phyloP scores from a whole-genome alignment of 2,113 vertebrate species.

The Danio rerio region DNA sequence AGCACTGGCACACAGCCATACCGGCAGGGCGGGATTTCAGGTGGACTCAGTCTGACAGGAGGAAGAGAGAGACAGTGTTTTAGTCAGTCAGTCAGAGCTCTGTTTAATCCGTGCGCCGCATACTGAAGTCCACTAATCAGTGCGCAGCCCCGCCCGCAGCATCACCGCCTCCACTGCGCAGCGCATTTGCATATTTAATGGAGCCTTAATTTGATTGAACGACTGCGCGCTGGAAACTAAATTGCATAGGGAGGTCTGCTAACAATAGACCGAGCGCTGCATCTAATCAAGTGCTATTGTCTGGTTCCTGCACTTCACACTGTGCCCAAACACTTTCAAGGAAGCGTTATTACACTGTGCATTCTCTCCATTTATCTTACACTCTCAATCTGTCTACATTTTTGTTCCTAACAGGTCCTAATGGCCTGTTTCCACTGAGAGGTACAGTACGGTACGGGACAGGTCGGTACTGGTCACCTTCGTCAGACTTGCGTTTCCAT shows the following conservation, averaged over 20 bases:
- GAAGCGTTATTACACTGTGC: no score
- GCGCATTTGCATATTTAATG: conserved; percentile 96
- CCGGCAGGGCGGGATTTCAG: conserved; percentile 90
- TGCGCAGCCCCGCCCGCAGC: conserved; percentile 58
- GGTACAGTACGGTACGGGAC: no score
- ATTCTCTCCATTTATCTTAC: no score
- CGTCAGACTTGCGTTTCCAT: no score
- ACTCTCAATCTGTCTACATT: no score
- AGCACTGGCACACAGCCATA: conserved; percentile 95
- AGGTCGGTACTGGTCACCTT: no score
- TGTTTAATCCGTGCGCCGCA: conserved; percentile 79
- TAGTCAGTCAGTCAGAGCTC: no score
- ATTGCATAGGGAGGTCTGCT: conserved; percentile 57
- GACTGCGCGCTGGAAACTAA: conserved; percentile 58
- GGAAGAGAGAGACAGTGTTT: no score
- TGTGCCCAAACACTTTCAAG: no score
- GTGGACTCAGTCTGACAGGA: conserved; percentile 37
- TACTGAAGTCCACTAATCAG: conserved; percentile 94
- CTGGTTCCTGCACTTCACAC: not conserved
- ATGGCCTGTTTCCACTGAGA: no score
- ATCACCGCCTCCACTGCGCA: conserved; percentile 82
- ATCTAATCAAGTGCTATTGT: conserved; percentile 61
- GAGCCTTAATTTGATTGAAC: conserved; percentile 91
- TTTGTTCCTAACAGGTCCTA: no score
- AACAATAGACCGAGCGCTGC: conserved; percentile 54